Percentiles rank a stretch among this genome's conserved stretches.
Conservation (phyloP, 2,888 invertebrate species). For the Acanthococcus lagerstroemiae region DNA sequence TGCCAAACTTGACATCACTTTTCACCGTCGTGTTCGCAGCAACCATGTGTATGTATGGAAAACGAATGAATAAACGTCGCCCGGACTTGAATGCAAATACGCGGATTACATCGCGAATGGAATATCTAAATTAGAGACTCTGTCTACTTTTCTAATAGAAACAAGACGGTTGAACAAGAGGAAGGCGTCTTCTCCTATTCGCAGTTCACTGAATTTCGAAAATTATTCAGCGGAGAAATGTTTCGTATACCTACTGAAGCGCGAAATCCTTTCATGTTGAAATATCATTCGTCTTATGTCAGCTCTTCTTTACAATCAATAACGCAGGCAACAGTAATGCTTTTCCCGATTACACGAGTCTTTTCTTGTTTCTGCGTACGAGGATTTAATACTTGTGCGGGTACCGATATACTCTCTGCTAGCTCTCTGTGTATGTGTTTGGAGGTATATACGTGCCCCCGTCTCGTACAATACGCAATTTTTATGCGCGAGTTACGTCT, state of each 20-base stretch:
- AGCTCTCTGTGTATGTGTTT: too few relatives aligned
- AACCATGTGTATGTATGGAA: too few relatives aligned
- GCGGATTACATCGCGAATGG: not conserved
- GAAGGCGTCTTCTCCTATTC: not conserved
- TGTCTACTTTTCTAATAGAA: not conserved
- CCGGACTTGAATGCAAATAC: not conserved
- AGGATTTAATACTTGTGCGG: too few relatives aligned
- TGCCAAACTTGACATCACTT: too few relatives aligned
- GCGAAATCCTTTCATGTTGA: constrained; percentile 5
- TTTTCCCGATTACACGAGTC: too few relatives aligned
- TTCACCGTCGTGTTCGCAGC: too few relatives aligned
- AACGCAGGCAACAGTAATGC: too few relatives aligned
- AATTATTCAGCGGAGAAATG: not conserved
- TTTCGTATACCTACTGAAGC: constrained; percentile 3
- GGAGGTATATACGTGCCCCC: too few relatives aligned
- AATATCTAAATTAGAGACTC: constrained; percentile 8
- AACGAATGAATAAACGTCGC: constrained; percentile 5
- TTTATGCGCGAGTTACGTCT: too few relatives aligned
- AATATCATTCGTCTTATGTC: constrained; percentile 14
- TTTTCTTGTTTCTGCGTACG: too few relatives aligned
- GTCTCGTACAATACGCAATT: too few relatives aligned
- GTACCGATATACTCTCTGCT: too few relatives aligned
- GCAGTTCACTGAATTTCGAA: constrained; percentile 5
- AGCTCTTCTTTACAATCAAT: constrained; percentile 8
- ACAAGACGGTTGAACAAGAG: not conserved